Base-by-base conservation (phyloP, 2,888 invertebrate species). In the Cinara cedri region DNA sequence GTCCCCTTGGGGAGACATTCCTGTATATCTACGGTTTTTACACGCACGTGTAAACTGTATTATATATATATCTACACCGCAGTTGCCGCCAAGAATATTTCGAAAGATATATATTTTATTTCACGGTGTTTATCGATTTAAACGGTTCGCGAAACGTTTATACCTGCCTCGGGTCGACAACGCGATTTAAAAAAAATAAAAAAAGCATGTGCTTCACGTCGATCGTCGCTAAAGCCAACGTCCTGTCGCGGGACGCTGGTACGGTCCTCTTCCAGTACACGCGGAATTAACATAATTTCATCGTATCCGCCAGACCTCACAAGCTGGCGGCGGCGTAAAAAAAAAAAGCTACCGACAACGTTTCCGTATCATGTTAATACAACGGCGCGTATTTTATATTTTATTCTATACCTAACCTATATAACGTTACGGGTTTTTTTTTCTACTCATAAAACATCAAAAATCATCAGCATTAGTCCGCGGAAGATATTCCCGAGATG, bases 251-350 rank as follows among this genome's bases (percentile, higher is more conserved):
- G n/a, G n/a, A n/a, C n/a, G 44, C 26, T 11, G 8, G n/a, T n/a
- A n/a, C 34, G 34, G 14, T 13, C 19, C 4, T 6, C 14, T 49
- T 34, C 24, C 24, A 4, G n/a, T n/a, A n/a, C 34, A 6, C 6
- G 34, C 34, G 3, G 34, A 13, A 65, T 74, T 74, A 54, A n/a
- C 63, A 74, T 65, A 65, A 74, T 74, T 74, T 65, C 42, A 44
- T 51, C 72, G 72, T 74, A 63, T 74, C 42, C 13, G 8, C 11
- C 24, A 54, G 74, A 65, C 74, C 74, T 54, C 74, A 74, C 74
- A 74, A 63, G 44, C n/a, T n/a, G n/a, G n/a, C 42, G 13, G 74
- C 42, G 13, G 74, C 13, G n/a, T 65, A 65, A 74, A 65, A 71
- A 74, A 34, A 74, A 65, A 71, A 74, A 42, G 54, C 63, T 65